Conservation (phyloP, 2,888 invertebrate genomes). For the Odontomyia ornata region DNA sequence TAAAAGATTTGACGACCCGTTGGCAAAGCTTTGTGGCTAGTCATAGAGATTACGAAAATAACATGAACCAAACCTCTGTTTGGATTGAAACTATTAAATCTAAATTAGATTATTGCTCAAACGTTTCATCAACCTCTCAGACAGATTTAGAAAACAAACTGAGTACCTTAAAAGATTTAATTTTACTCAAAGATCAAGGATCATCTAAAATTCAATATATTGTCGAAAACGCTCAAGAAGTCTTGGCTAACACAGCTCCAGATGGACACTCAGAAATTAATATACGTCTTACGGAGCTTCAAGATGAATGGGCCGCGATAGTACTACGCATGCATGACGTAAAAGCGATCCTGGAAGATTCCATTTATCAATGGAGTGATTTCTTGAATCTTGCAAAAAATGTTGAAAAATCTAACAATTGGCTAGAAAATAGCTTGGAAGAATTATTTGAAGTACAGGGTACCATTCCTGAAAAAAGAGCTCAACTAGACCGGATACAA, state of each 20-base stretch:
- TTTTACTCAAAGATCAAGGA: constrained; percentile 92
- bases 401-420: constrained; percentile 81
- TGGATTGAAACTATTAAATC: constrained; percentile 86
- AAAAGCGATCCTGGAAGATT: constrained; percentile 86
- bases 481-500: constrained; percentile 85
- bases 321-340: constrained; percentile 90
- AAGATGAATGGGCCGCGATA: constrained; percentile 89
- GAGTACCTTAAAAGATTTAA: constrained; percentile 83
- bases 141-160: constrained; percentile 87
- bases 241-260: constrained; percentile 89
- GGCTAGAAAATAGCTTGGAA: constrained; percentile 76
- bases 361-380: constrained; percentile 90
- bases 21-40: constrained; percentile 92
- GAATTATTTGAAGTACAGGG: constrained; percentile 80
- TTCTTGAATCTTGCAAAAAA: constrained; percentile 88
- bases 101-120: constrained; percentile 87
- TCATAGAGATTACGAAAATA: constrained; percentile 87
- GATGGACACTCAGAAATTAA: constrained; percentile 88
- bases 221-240: constrained; percentile 90
- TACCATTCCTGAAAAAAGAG: constrained; percentile 85
- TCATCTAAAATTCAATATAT: constrained; percentile 86
- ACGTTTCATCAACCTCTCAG: constrained; percentile 81
- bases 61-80: constrained; percentile 79
- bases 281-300: constrained; percentile 80
- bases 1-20: constrained; percentile 88